Evolutionary conservation across 2,797 vertebrate species (phyloP), one percentile per base, ranked within the genome.

Genomic region (Brachymystax lenok): DNA sequence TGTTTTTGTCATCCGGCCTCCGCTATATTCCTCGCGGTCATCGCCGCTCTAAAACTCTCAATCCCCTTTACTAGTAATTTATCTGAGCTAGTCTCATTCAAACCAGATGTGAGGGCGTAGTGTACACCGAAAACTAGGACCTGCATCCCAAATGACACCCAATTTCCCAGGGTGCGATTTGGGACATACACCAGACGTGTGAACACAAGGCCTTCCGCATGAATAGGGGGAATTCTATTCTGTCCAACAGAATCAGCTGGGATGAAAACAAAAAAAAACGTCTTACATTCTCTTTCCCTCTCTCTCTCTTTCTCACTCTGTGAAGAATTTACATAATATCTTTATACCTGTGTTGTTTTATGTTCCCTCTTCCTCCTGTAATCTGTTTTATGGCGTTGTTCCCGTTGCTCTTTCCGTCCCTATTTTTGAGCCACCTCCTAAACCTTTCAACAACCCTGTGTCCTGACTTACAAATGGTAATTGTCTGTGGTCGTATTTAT

Each of bases 1-100:
- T 70, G 79, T 68, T 79, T 74, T 74, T 78, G 77, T 80, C 73
- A 30, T 75, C 74, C 24, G 5, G 61, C 69, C 64, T 68, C 56
- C 56, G 2, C 56, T 61, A 5, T n/a, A 80, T 74, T 77, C 64
- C 40, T 71, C 56, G n/a, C 2, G 33, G 75, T 35, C 71, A 76
- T 72, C 66, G 5, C 63, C 74, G 46, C 56, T 21, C 19, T n/a
- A 61, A 19, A 61, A 61, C 56, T 61, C 17, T 16, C 52, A 6
- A 2, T 4, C 56, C 56, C n/a, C n/a, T 59, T 59, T 3, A 51
- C 21, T 16, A 70, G n/a, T 40, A 40, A 70, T 70, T 70, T 70
- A 70, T 51, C 40, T 27, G 10, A 70, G 40, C 69, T 70, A 19
- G 56, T 61, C 69, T 70, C 1, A 51, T 70, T 70, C 35, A 21